Base-by-base conservation (phyloP, 2,113 vertebrate species). In the Sylvietta virens region DNA sequence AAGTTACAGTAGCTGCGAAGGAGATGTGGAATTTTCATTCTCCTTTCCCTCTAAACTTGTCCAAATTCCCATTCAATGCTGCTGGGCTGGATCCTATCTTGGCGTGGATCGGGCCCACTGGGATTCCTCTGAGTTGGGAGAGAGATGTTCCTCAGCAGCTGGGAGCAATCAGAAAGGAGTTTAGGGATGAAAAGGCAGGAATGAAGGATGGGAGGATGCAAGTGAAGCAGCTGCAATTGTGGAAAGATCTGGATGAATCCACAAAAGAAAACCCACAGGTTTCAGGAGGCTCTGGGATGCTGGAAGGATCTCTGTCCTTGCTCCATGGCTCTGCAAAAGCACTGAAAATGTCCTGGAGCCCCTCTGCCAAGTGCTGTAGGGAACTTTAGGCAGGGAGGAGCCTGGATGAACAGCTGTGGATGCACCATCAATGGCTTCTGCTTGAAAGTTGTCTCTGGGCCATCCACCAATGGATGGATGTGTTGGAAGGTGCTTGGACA, bases 81-180 rank as follows among this genome's bases (percentile, higher is more conserved):
- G 0, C 50, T 47, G 69, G 23, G 64, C 11, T 4, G 3, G 47
- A 61, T 56, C 73, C 48, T 35, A n/a, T 27, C 42, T 81, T 4
- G 35, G 51, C 0, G 3, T 12, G 28, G 56, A n/a, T n/a, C 0
- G 0, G 20, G 18, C 20, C 7, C 0, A 0, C 14, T 4, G 5
- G 57, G 56, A 65, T 1, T 11, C 15, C 37, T 45, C 31, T 7
- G 11, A 26, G 21, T 1, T 28, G 35, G 47, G n/a, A 48, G 30
- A 81, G n/a, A 48, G 31, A 27, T 20, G 48, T 20, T 90, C 42
- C 56, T 77, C 56, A 33, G 50, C n/a, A 64, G 21, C 60, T 62
- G 64, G 44, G 23, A 64, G 31, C 40, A 39, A 23, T 6, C 1
- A 26, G 30, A 35, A 87, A 31, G 65, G 20, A 53, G 30, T 57